Conservation (phyloP, 2,888 invertebrate genomes). For the Pyrochroa serraticornis region DNA sequence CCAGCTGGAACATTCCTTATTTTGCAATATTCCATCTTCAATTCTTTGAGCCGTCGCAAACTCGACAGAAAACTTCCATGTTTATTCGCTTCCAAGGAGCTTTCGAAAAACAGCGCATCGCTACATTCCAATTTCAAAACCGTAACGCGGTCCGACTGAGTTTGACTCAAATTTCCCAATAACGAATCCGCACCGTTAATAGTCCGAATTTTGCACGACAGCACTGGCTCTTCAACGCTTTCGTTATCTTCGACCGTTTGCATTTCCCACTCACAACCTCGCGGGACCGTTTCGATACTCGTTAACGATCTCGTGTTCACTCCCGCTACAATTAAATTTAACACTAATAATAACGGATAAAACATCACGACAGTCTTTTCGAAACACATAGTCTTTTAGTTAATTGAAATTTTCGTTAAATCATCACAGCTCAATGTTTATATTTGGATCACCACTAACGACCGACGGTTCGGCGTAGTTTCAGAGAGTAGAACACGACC, state of each 20-base stretch:
- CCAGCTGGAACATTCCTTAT: constrained; percentile 75
- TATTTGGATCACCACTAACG: constrained; percentile 1
- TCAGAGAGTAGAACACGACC: constrained; percentile 20
- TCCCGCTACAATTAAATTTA: constrained; percentile 35
- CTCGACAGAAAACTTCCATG: constrained; percentile 64
- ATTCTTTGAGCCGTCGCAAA: constrained; percentile 69
- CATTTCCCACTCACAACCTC: constrained; percentile 75
- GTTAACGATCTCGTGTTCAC: constrained; percentile 51
- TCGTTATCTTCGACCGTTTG: constrained; percentile 62
- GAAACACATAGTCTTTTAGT: constrained; percentile 11
- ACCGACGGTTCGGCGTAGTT: constrained; percentile 5
- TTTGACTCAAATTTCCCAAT: constrained; percentile 71
- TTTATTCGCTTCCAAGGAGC: constrained; percentile 64
- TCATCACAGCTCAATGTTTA: constrained; percentile 34
- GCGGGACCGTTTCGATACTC: constrained; percentile 67
- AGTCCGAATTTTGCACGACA: constrained; percentile 74
- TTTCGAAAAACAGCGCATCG: constrained; percentile 76
- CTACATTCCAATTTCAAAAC: constrained; percentile 75
- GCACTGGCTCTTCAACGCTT: constrained; percentile 61
- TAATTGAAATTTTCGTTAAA: constrained; percentile 24
- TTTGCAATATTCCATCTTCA: constrained; percentile 78
- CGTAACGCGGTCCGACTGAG: constrained; percentile 71
- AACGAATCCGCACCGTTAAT: constrained; percentile 73
- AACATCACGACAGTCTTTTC: constrained; percentile 12
- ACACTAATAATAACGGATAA: constrained; percentile 30